phyloP scores from a whole-genome alignment of 1,140 invertebrate species.

The Drosophila ambigua region DNA sequence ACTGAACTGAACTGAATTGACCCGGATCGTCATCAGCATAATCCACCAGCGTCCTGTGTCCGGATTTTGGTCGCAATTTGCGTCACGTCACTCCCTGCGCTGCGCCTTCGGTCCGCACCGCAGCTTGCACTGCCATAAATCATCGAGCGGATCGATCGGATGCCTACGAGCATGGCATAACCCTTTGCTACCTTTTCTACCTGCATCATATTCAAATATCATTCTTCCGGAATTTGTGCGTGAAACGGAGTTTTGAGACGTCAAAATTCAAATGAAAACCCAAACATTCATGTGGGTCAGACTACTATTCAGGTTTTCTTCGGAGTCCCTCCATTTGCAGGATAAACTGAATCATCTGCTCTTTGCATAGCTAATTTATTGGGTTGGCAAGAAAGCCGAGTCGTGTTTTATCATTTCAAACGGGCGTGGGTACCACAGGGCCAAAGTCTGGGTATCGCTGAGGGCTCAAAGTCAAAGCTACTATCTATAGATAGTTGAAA shows the following conservation, averaged over 20 bases:
- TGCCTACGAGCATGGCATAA: conserved; percentile 17
- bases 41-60: conserved; percentile 21
- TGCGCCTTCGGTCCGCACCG: conserved; percentile 11
- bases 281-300: too few species aligned
- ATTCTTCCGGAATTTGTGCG: conserved; percentile 18
- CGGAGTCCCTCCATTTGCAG: too few species aligned
- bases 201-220: conserved; percentile 21
- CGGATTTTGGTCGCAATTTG: conserved; percentile 47
- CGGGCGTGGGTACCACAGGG: too few species aligned
- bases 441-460: too few species aligned
- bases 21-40: conserved; percentile 40
- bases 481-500: too few species aligned
- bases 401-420: too few species aligned
- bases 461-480: too few species aligned
- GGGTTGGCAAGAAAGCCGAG: too few species aligned
- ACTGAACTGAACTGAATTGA: conserved; percentile 19
- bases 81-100: conserved; percentile 54
- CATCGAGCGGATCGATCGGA: conserved; percentile 8
- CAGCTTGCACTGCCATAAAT: conserved; percentile 61
- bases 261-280: background rate
- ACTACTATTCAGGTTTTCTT: too few species aligned
- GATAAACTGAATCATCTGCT: too few species aligned
- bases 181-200: conserved; percentile 51
- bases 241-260: conserved; percentile 11
- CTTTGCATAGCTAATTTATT: too few species aligned